Evolutionary conservation across 1,140 invertebrate genomes (phyloP).

Genomic region (Drosophila lini): DNA sequence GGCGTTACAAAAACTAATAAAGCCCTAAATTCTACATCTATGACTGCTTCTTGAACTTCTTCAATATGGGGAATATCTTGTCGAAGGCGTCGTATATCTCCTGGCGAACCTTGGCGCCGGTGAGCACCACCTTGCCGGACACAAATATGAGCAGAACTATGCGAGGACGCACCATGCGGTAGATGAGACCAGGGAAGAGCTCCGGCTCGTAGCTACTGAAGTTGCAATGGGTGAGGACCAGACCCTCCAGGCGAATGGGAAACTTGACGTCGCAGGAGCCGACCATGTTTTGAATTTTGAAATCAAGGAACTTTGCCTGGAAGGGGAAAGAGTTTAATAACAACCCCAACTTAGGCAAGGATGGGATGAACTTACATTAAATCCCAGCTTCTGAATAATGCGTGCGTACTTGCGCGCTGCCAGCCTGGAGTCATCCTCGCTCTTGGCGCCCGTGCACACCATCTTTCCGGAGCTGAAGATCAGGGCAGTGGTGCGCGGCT

Average conservation of each 20-base stretch:
- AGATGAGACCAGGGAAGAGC: slow-evolving; percentile 99
- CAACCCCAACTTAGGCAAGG: background rate
- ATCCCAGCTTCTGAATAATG: slow-evolving; percentile 99
- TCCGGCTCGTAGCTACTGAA: slow-evolving; percentile 98
- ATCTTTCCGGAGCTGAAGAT: slow-evolving; percentile 99
- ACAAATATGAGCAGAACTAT: slow-evolving; percentile 99
- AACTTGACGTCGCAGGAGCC: slow-evolving; percentile 99
- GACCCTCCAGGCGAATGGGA: slow-evolving; percentile 98
- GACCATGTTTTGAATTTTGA: slow-evolving; percentile 99
- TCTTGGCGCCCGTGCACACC: slow-evolving; percentile 99
- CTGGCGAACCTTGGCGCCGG: slow-evolving; percentile 98
- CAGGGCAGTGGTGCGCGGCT: slow-evolving; percentile 98
- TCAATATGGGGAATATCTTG: slow-evolving; percentile 99
- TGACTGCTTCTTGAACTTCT: slow-evolving; percentile 98
- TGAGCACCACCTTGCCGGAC: slow-evolving; percentile 98
- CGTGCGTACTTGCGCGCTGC: slow-evolving; percentile 99
- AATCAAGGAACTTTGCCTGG: slow-evolving; percentile 99
- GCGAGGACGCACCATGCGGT: slow-evolving; percentile 99
- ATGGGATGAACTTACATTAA: slow-evolving; percentile 88
- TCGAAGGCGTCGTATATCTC: slow-evolving; percentile 99
- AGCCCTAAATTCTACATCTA: slow-evolving; percentile 47
- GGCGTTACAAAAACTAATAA: slow-evolving; percentile 60
- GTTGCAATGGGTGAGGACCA: slow-evolving; percentile 98
- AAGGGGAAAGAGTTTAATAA: slow-evolving; percentile 74
- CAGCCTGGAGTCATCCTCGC: slow-evolving; percentile 98